Evolutionary conservation across 1,140 invertebrate species (phyloP).

Genomic region (Pectinophora gossypiella): DNA sequence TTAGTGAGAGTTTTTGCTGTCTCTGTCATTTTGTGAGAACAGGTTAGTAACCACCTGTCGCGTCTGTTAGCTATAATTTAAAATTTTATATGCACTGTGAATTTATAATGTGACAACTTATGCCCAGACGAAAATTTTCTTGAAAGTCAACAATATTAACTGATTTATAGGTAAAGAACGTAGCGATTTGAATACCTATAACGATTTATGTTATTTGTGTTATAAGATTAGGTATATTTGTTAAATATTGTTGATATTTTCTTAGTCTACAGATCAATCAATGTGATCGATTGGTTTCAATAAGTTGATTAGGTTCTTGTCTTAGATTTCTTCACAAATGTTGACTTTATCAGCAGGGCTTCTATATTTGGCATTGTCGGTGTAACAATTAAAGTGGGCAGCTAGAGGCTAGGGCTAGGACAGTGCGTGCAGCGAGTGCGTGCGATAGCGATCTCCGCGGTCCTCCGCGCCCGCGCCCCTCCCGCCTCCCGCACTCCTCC

Average conservation of each 20-base stretch:
- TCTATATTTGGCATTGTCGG: conserved; percentile 12
- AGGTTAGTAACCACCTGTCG: conserved; percentile 43
- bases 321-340: no score
- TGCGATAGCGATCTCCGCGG: conserved; percentile 69
- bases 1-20: conserved; percentile 41
- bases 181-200: no score
- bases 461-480: conserved; percentile 30
- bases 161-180: no score
- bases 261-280: no score
- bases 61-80: conserved; percentile 17
- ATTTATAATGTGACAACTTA: conserved; percentile 12
- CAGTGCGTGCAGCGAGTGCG: conserved; percentile 71
- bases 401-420: conserved; percentile 61
- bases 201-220: no score
- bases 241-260: no score
- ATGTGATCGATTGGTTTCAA: no score
- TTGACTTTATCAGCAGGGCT: neutral
- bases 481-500: conserved; percentile 43
- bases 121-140: no score
- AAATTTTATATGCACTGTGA: conserved; percentile 12
- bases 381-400: conserved; percentile 66
- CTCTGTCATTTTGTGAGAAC: conserved; percentile 32
- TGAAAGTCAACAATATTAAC: no score
- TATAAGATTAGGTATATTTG: no score
- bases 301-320: no score